Evolutionary conservation across 2,888 invertebrate species (phyloP).

Genomic region (Leptopilina drosophilae): DNA sequence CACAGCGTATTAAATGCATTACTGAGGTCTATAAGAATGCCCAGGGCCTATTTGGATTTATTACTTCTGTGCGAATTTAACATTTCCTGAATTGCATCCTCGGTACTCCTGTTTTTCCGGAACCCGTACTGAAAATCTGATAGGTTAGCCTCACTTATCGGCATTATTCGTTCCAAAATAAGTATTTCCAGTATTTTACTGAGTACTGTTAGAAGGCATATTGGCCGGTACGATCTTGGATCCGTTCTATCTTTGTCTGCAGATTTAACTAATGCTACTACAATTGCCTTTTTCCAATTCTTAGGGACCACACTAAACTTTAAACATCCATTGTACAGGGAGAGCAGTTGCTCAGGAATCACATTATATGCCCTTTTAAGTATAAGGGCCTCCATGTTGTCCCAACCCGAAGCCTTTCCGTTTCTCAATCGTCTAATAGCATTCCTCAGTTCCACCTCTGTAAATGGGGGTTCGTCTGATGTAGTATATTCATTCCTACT

Average conservation of each 20-base stretch:
- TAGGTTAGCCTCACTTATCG: not conserved
- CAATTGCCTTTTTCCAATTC: conserved; percentile 40
- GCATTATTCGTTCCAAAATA: not conserved
- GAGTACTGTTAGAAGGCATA: conserved; percentile 48
- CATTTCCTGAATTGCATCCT: not conserved
- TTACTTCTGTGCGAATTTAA: not conserved
- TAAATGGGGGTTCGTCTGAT: too few species aligned
- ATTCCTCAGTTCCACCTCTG: too few species aligned
- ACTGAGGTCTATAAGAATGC: conserved; percentile 37
- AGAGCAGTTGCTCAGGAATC: too few species aligned
- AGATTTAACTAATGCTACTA: conserved; percentile 35
- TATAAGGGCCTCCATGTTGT: too few species aligned
- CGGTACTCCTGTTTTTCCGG: not conserved
- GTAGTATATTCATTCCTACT: too few species aligned
- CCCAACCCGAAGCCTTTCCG: too few species aligned
- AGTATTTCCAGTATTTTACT: conserved; percentile 48
- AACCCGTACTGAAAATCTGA: conserved; percentile 19
- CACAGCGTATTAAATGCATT: conserved; percentile 43
- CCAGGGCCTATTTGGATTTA: not conserved
- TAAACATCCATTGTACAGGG: too few species aligned
- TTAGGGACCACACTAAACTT: conserved; percentile 9
- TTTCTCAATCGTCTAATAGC: too few species aligned
- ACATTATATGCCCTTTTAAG: too few species aligned
- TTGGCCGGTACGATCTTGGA: conserved; percentile 48
- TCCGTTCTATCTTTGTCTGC: conserved; percentile 22